Conservation (phyloP, 2,797 vertebrate genomes). For the Hipposideros larvatus region DNA sequence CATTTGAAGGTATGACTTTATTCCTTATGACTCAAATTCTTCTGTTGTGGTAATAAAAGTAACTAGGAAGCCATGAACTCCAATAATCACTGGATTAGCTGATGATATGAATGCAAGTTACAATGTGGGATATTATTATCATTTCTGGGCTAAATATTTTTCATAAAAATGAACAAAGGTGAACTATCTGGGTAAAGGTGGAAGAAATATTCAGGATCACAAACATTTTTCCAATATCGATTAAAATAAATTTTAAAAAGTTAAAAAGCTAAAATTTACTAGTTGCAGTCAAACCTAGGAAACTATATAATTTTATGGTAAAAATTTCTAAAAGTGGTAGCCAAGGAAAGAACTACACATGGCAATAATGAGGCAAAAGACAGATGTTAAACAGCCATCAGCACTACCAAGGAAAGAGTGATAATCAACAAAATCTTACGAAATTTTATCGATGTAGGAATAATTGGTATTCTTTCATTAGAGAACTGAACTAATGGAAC, state of each 20-base stretch:
- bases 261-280: not conserved
- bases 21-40: not conserved
- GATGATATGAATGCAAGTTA: not conserved
- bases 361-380: not conserved
- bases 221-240: not conserved
- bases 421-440: not conserved
- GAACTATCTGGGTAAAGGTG: not conserved
- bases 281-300: not conserved
- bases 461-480: not conserved
- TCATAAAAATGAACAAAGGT: slow-evolving; percentile 3
- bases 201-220: not conserved
- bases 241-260: not conserved
- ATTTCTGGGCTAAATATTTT: slow-evolving; percentile 25
- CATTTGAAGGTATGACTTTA: not conserved
- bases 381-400: not conserved
- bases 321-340: slow-evolving; percentile 15
- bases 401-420: not conserved
- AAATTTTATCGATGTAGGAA: not conserved
- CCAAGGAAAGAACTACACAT: not conserved
- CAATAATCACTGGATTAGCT: not conserved
- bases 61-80: not conserved
- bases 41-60: not conserved
- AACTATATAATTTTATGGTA: not conserved
- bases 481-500: not conserved
- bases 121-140: not conserved